phyloP scores from a whole-genome alignment of 1,140 invertebrate species.

The Himalopsyche phryganea region DNA sequence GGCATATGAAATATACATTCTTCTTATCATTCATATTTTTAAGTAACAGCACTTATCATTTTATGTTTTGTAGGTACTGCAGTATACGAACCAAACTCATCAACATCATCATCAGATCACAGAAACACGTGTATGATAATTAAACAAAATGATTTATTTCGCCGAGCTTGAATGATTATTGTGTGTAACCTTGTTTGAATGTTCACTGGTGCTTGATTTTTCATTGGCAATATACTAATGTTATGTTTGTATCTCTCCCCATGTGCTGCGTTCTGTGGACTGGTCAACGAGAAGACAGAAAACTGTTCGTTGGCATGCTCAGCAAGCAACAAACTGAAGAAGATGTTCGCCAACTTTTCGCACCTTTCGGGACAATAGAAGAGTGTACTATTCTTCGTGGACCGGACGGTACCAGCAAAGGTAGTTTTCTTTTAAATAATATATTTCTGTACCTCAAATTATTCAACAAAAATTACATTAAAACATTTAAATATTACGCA shows the following conservation, averaged over 20 bases:
- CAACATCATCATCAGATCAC: slow-evolving; percentile 13
- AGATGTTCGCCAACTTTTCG: slow-evolving; percentile 95
- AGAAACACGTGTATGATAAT: slow-evolving; percentile 15
- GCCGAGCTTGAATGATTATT: slow-evolving; percentile 33
- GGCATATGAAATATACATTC: background rate
- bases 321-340: slow-evolving; percentile 99
- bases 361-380: slow-evolving; percentile 95
- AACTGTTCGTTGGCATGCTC: slow-evolving; percentile 99
- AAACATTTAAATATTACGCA: slow-evolving; percentile 41
- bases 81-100: too few relatives aligned
- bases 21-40: slow-evolving; percentile 3
- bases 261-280: slow-evolving; percentile 21
- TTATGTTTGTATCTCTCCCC: slow-evolving; percentile 18
- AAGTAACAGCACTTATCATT: slow-evolving; percentile 17
- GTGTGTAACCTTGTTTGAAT: slow-evolving; percentile 27
- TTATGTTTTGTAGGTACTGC: slow-evolving; percentile 6
- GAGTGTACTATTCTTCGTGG: slow-evolving; percentile 98
- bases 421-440: slow-evolving; percentile 57
- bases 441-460: too few relatives aligned
- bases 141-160: slow-evolving; percentile 1
- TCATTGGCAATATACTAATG: background rate
- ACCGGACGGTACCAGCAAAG: slow-evolving; percentile 94
- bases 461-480: slow-evolving; percentile 15
- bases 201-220: slow-evolving; percentile 3
- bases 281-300: slow-evolving; percentile 72